Evolutionary conservation across 37 sponge, comb jelly and placozoan genomes (phyloP).

Genomic region (Petrosia ficiformis): DNA sequence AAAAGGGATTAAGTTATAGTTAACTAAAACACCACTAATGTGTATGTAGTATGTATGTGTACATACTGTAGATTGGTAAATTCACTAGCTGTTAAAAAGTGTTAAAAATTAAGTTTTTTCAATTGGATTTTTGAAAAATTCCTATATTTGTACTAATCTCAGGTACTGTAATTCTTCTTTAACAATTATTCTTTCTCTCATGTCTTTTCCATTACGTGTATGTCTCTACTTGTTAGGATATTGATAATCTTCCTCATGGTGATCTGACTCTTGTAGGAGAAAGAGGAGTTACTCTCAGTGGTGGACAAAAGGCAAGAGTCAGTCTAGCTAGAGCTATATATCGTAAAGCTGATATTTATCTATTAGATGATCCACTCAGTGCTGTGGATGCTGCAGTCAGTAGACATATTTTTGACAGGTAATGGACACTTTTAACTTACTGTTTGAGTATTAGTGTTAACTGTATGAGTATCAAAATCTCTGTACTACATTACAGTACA

Average conservation of each 20-base stretch:
- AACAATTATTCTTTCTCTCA: too few species aligned
- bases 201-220: too few species aligned
- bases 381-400: slow-evolving; percentile 83
- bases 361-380: slow-evolving; percentile 88
- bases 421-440: slow-evolving; percentile 1
- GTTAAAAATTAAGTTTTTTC: too few species aligned
- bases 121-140: too few species aligned
- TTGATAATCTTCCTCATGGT: slow-evolving; percentile 57
- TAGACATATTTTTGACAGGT: slow-evolving; percentile 73
- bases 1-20: too few species aligned
- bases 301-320: slow-evolving; percentile 94
- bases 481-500: too few species aligned
- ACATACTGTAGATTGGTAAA: too few species aligned
- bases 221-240: slow-evolving; percentile 48
- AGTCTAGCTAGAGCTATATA: slow-evolving; percentile 88
- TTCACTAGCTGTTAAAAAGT: too few species aligned
- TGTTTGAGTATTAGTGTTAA: not conserved
- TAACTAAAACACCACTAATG: too few species aligned
- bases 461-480: not conserved
- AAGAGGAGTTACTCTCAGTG: slow-evolving; percentile 92
- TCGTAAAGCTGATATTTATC: slow-evolving; percentile 67
- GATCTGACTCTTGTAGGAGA: slow-evolving; percentile 88
- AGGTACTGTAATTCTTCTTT: too few species aligned
- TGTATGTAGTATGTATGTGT: too few species aligned
- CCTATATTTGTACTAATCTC: too few species aligned